These are phyloP conservation scores for Tragopan temminckii DNA, from an alignment of 2,797 vertebrate species.

Conservation along the genomic window DNA sequence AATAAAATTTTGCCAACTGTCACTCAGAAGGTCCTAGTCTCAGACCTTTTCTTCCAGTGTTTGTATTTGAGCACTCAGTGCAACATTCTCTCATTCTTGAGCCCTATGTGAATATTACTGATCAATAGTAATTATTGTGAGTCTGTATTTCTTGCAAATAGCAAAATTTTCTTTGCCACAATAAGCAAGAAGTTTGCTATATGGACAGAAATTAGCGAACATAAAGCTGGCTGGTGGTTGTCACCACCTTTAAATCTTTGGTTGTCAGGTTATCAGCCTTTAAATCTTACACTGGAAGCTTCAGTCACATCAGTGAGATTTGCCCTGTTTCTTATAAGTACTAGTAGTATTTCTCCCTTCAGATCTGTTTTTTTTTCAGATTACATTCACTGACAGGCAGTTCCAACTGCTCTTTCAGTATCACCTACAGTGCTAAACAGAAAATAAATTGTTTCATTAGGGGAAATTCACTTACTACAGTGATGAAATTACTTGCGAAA, in stretches of 20 bases:
- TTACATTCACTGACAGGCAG: neutral
- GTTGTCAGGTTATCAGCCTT: too few relatives aligned
- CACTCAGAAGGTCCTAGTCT: neutral
- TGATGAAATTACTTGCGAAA: neutral
- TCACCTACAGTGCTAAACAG: neutral
- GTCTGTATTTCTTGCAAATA: neutral
- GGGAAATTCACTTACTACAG: neutral
- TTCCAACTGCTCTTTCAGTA: neutral
- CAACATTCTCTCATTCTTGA: neutral
- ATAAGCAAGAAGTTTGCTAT: neutral
- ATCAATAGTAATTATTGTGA: neutral
- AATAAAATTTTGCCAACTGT: neutral
- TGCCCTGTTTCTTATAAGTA: neutral
- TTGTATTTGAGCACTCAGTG: neutral
- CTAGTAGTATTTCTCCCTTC: neutral
- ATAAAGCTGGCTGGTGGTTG: neutral
- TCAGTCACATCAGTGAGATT: neutral
- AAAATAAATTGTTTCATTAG: neutral
- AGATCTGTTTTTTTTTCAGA: neutral
- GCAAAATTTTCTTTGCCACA: neutral
- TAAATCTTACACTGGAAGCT: neutral
- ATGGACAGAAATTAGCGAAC: neutral
- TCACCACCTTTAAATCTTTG: neutral
- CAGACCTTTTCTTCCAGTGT: neutral
- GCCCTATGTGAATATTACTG: neutral